A percentile compares a stretch with the other conserved stretches of the same genome.
Conservation (phyloP, 2,888 invertebrate genomes). For the Pheosia tremula region DNA sequence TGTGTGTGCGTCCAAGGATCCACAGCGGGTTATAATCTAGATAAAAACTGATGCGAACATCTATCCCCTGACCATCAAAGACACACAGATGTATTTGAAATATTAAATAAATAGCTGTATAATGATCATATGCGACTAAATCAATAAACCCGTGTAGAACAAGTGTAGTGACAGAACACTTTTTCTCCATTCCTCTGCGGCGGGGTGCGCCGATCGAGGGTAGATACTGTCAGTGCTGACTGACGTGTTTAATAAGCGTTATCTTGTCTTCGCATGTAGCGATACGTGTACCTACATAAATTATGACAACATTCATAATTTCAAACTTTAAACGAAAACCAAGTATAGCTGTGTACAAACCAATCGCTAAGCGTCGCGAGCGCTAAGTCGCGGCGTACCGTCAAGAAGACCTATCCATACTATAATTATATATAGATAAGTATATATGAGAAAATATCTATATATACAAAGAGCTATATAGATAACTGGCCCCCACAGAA, state of each 20-base stretch:
- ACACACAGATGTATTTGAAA: no score
- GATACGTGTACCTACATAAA: conserved; percentile 37
- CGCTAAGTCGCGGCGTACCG: no score
- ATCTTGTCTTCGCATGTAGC: conserved; percentile 61
- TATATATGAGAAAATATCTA: no score
- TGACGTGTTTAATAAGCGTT: conserved; percentile 81
- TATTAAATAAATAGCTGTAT: neutral
- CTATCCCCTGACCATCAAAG: no score
- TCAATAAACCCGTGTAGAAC: conserved; percentile 16
- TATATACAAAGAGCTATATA: neutral
- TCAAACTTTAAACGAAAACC: neutral
- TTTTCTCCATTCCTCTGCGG: conserved; percentile 60
- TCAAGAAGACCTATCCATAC: no score
- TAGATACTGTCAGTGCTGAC: conserved; percentile 75
- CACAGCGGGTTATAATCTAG: no score
- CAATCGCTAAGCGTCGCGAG: no score
- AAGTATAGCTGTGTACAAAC: no score
- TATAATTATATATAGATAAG: no score
- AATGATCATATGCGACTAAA: conserved; percentile 11
- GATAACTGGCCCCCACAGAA: conserved; percentile 50
- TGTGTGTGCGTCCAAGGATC: no score
- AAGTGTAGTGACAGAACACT: conserved; percentile 35
- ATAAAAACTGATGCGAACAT: no score
- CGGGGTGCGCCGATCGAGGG: conserved; percentile 61
- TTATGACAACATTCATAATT: conserved; percentile 2